These are phyloP conservation scores for Halcyon malimbica DNA, from an alignment of 2,113 vertebrate species.

Conservation along the genomic window DNA sequence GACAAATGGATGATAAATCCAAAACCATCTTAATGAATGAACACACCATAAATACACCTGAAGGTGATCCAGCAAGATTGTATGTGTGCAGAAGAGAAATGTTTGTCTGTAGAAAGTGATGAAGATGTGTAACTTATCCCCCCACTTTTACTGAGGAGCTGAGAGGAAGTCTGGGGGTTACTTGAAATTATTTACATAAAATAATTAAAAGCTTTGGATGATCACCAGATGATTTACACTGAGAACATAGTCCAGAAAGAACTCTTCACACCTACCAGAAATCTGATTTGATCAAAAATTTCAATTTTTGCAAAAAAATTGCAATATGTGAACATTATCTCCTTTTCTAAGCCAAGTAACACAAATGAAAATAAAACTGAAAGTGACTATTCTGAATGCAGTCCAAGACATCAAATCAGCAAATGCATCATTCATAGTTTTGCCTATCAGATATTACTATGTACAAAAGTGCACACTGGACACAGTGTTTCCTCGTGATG, in stretches of 20 bases:
- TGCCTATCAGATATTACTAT: background rate
- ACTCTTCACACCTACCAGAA: background rate
- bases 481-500: background rate
- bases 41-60: background rate
- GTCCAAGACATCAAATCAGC: background rate
- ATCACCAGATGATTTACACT: background rate
- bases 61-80: background rate
- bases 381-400: background rate
- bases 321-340: background rate
- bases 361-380: background rate
- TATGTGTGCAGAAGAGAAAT: background rate
- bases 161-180: fast-evolving
- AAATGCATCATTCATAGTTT: background rate
- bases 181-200: background rate
- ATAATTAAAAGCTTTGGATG: background rate
- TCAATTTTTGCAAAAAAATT: background rate
- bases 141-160: background rate
- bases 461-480: background rate
- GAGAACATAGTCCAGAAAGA: background rate
- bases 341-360: background rate
- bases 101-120: background rate
- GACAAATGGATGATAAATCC: background rate
- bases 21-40: background rate
- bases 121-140: background rate
- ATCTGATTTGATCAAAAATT: background rate